phyloP scores from a whole-genome alignment of 2,888 invertebrate genomes.

The Microplitis manilae region DNA sequence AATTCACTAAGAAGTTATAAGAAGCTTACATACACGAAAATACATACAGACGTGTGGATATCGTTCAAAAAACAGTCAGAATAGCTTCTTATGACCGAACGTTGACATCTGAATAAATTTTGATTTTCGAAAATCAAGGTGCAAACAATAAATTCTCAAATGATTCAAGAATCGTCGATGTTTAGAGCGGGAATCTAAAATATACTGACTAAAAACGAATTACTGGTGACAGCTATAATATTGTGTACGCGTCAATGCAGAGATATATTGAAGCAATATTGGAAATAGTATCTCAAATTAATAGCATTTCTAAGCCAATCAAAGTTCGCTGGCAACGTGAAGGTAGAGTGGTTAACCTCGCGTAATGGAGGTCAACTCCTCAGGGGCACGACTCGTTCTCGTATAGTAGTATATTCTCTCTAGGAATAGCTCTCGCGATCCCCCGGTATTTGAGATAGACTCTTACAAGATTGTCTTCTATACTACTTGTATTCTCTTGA shows the following conservation, averaged over 20 bases:
- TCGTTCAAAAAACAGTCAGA: no score
- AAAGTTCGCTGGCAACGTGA: constrained; percentile 68
- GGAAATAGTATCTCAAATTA: constrained; percentile 54
- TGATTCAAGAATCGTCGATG: no score
- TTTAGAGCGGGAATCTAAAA: no score
- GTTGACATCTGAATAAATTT: no score
- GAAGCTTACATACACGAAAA: no score
- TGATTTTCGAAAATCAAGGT: no score
- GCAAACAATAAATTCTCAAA: no score
- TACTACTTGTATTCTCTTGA: constrained; percentile 40
- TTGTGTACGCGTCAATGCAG: not conserved
- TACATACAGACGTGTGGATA: no score
- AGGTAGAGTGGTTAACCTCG: constrained; percentile 69
- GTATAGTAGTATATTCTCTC: constrained; percentile 53
- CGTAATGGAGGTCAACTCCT: constrained; percentile 69
- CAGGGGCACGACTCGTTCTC: constrained; percentile 63
- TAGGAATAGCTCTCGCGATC: constrained; percentile 40
- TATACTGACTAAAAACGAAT: no score
- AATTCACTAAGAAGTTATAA: no score
- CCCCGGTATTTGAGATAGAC: constrained; percentile 48
- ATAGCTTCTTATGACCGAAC: no score
- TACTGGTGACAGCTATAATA: no score
- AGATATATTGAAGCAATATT: not conserved
- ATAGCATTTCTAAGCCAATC: constrained; percentile 69
- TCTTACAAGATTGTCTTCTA: constrained; percentile 35